Evolutionary conservation across 2,797 vertebrate genomes (phyloP).

Genomic region (Melanogrammus aeglefinus): DNA sequence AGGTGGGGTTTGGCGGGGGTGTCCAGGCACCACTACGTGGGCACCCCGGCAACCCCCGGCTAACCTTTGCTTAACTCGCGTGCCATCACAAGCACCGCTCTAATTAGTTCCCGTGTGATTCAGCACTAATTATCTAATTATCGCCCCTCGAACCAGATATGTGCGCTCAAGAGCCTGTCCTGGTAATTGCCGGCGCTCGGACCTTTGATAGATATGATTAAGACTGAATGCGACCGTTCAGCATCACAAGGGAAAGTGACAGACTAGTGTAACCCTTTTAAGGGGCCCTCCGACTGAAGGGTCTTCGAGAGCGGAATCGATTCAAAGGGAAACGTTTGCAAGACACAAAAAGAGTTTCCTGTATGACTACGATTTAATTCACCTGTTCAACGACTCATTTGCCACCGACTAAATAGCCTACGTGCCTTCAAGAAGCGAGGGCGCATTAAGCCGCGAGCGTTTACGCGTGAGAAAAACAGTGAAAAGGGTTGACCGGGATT

Average conservation of each 20-base stretch:
- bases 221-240: constrained; percentile 48
- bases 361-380: neutral
- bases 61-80: constrained; percentile 74
- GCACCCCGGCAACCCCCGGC: constrained; percentile 23
- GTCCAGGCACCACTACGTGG: neutral
- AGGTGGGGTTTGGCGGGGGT: neutral
- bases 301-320: constrained; percentile 13
- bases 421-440: constrained; percentile 36
- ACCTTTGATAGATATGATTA: constrained; percentile 61
- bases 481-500: neutral
- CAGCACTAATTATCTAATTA: constrained; percentile 75
- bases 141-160: constrained; percentile 43
- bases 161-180: constrained; percentile 40
- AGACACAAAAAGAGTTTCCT: no score
- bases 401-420: constrained; percentile 24
- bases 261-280: constrained; percentile 46
- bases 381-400: constrained; percentile 12
- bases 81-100: constrained; percentile 77
- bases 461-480: neutral
- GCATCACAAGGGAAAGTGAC: constrained; percentile 27
- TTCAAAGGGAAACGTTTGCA: neutral
- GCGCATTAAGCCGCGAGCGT: constrained; percentile 31
- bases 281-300: constrained; percentile 15
- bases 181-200: constrained; percentile 46
- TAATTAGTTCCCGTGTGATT: constrained; percentile 71